A percentile compares a stretch with the other conserved stretches of the same genome.
Conservation (phyloP, 2,113 vertebrate species). For the Crypturellus undulatus region DNA sequence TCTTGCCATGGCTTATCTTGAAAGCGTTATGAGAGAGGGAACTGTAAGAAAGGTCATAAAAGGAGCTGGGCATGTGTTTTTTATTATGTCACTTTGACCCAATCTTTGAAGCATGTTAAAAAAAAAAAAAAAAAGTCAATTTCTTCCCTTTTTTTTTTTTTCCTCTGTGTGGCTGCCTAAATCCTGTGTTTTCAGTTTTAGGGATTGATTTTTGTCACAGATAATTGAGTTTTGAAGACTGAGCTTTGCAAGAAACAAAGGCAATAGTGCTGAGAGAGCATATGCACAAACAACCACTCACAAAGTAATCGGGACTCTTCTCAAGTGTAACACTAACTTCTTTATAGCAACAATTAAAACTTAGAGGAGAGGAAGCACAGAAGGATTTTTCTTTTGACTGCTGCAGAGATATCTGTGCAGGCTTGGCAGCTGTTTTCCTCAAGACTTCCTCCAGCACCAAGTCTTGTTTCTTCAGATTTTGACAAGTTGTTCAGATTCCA, state of each 20-base stretch:
- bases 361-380: neutral
- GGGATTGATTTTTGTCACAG: neutral
- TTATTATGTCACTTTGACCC: neutral
- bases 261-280: neutral
- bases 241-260: neutral
- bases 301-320: neutral
- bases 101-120: neutral
- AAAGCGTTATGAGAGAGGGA: neutral
- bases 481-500: neutral
- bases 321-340: neutral
- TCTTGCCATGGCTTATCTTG: neutral
- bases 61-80: neutral
- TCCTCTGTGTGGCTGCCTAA: neutral
- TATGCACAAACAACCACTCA: neutral
- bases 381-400: neutral
- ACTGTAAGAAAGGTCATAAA: neutral
- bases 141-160: neutral
- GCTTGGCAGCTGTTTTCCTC: neutral
- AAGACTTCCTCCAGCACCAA: neutral
- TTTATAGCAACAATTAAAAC: neutral
- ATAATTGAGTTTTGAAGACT: neutral
- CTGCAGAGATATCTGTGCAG: neutral
- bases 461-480: neutral
- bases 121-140: rapidly evolving
- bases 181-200: neutral